A percentile compares a stretch with the other conserved stretches of the same genome.
phyloP scores from a whole-genome alignment of 2,113 vertebrate genomes.

The Phodopus roborovskii region DNA sequence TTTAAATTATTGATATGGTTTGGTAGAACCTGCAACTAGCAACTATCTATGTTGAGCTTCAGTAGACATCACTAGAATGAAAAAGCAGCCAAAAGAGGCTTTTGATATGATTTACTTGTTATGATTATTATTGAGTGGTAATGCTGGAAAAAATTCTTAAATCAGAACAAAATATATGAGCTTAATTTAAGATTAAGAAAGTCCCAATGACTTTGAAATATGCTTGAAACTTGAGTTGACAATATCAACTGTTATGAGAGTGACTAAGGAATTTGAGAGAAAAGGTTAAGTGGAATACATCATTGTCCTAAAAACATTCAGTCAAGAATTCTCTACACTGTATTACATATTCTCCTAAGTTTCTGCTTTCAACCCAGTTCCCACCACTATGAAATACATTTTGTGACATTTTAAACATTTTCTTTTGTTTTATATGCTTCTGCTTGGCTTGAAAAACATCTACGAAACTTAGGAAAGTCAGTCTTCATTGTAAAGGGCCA shows the following conservation, averaged over 20 bases:
- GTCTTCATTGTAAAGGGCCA: background rate
- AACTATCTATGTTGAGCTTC: background rate
- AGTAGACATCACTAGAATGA: background rate
- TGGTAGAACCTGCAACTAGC: background rate
- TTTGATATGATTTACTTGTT: conserved; percentile 26
- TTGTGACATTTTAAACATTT: conserved; percentile 9
- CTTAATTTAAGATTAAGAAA: conserved; percentile 41
- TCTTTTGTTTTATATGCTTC: conserved; percentile 4
- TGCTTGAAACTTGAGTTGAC: background rate
- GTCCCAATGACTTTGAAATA: conserved; percentile 23
- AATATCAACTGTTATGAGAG: background rate
- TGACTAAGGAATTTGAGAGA: background rate
- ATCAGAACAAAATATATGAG: background rate
- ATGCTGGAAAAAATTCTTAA: background rate
- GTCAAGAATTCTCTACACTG: conserved; percentile 4
- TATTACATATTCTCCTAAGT: background rate
- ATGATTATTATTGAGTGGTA: background rate
- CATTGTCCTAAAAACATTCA: background rate
- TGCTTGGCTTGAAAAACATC: background rate
- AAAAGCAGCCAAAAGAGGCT: background rate
- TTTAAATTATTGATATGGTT: conserved; percentile 4
- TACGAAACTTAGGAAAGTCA: background rate
- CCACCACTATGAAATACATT: background rate
- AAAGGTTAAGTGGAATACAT: background rate
- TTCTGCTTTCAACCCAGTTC: conserved; percentile 6